A percentile compares a stretch with the other conserved stretches of the same genome.
phyloP scores from a whole-genome alignment of 2,113 vertebrate genomes.

The Sinosuthora webbiana region DNA sequence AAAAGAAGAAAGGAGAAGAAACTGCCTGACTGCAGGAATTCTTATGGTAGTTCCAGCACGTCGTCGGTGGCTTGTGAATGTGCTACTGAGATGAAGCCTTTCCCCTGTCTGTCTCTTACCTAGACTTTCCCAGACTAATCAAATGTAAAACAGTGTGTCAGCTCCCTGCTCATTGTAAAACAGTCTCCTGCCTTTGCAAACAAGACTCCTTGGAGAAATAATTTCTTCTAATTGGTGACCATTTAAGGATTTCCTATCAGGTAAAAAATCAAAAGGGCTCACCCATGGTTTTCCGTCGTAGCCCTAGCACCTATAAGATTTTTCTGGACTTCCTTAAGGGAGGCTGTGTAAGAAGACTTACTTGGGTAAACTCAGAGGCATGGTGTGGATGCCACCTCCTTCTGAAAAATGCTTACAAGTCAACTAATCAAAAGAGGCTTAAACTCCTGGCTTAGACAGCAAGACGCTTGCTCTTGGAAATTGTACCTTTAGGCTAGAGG shows the following conservation, averaged over 20 bases:
- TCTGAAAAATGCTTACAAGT: not conserved
- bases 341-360: not conserved
- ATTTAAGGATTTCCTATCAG: not conserved
- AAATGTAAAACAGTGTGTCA: not conserved
- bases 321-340: not conserved
- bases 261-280: not conserved
- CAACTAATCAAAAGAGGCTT: slow-evolving; percentile 32
- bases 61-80: fast-evolving
- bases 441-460: slow-evolving; percentile 28
- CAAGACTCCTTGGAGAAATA: not conserved
- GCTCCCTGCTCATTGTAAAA: not conserved
- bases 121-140: not conserved
- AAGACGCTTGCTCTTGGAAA: slow-evolving; percentile 35
- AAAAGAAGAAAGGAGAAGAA: not conserved
- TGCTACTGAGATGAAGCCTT: not conserved
- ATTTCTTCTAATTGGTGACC: not conserved
- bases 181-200: not conserved
- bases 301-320: not conserved
- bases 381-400: not conserved
- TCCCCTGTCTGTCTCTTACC: not conserved
- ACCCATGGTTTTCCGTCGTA: not conserved
- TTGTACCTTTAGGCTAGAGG: slow-evolving; percentile 48
- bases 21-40: not conserved
- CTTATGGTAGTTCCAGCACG: not conserved
- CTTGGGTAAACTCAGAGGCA: not conserved